Evolutionary conservation across 2,113 vertebrate species (phyloP).

Genomic region (Colius striatus): DNA sequence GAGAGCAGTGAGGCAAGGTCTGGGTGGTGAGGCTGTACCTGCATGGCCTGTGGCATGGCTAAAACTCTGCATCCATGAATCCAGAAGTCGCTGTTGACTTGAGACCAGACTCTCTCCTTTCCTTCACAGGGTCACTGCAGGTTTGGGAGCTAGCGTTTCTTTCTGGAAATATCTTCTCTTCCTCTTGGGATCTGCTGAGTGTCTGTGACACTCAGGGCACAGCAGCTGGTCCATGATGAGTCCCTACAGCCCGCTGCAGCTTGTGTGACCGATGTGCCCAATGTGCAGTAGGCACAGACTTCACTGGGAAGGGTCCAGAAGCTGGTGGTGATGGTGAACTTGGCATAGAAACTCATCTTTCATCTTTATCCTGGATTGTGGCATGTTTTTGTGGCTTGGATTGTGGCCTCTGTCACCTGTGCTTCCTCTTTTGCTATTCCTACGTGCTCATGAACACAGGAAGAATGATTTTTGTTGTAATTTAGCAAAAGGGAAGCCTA

Average conservation of each 20-base stretch:
- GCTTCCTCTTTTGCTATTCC: background rate
- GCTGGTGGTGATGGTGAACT: background rate
- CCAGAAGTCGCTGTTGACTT: background rate
- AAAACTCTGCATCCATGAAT: background rate
- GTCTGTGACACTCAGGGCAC: background rate
- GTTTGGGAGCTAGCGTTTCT: background rate
- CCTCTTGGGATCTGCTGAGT: background rate
- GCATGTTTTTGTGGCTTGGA: no score
- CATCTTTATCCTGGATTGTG: background rate
- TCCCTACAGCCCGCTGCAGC: fast-evolving
- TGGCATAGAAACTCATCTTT: background rate
- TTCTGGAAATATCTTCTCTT: background rate
- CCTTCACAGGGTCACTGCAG: background rate
- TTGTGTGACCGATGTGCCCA: fast-evolving
- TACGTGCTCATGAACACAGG: background rate
- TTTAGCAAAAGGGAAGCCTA: background rate
- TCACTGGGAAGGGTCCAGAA: background rate
- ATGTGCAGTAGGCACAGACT: background rate
- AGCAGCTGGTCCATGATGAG: fast-evolving
- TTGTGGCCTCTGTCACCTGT: fast-evolving
- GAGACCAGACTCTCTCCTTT: background rate
- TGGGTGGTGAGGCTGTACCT: background rate
- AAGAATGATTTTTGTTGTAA: background rate
- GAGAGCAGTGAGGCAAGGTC: background rate
- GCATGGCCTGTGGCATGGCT: background rate